Conservation (phyloP, 2,888 invertebrate genomes). For the Mythimna lalbum region DNA sequence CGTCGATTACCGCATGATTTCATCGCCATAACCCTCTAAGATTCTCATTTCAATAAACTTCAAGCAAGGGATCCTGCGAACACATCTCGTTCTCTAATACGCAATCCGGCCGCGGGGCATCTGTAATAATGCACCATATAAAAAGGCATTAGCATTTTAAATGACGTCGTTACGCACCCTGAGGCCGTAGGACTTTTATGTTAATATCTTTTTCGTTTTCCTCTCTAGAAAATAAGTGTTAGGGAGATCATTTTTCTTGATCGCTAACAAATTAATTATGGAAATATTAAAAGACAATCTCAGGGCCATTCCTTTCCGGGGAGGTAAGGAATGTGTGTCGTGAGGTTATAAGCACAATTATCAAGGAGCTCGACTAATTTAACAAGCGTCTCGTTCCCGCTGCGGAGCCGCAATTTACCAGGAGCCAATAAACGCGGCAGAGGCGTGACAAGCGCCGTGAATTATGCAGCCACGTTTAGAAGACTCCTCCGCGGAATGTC, state of each 20-base stretch:
- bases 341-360: conserved; percentile 54
- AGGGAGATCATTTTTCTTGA: conserved; percentile 41
- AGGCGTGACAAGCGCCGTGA: conserved; percentile 68
- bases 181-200: conserved; percentile 53
- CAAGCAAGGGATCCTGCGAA: conserved; percentile 40
- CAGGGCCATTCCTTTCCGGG: neutral
- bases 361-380: conserved; percentile 57
- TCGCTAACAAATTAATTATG: conserved; percentile 44
- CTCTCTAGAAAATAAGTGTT: conserved; percentile 33
- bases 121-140: conserved; percentile 70
- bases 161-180: conserved; percentile 65
- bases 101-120: conserved; percentile 59
- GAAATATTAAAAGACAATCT: conserved; percentile 33
- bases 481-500: conserved; percentile 69
- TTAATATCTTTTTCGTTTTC: conserved; percentile 58
- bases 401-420: conserved; percentile 63
- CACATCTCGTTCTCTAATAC: conserved; percentile 46
- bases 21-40: conserved; percentile 45
- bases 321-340: conserved; percentile 25
- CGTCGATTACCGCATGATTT: conserved; percentile 56
- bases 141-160: conserved; percentile 77
- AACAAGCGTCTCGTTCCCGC: conserved; percentile 53
- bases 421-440: conserved; percentile 72
- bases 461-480: conserved; percentile 72
- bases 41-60: conserved; percentile 60